Evolutionary conservation across 2,888 invertebrate genomes (phyloP).

Genomic region (Drosophila putrida): DNA sequence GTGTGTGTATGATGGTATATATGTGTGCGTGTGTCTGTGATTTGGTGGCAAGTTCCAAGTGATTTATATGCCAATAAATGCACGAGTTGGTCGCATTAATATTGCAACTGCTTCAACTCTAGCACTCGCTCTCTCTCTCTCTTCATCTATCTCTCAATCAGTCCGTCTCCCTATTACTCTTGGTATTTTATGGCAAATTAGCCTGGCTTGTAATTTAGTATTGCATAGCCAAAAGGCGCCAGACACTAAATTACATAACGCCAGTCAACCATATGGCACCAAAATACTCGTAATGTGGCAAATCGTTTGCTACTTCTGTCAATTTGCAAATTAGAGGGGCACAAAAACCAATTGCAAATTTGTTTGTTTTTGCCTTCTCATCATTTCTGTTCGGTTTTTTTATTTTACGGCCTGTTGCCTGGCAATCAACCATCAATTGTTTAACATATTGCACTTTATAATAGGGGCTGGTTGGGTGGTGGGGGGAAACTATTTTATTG

Average conservation of each 20-base stretch:
- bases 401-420: conserved; percentile 31
- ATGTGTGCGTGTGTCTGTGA: conserved; percentile 40
- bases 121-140: background rate
- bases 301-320: conserved; percentile 54
- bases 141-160: background rate
- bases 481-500: conserved; percentile 24
- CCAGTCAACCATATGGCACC: conserved; percentile 55
- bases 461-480: background rate
- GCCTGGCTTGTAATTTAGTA: conserved; percentile 66
- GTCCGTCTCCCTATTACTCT: conserved; percentile 3
- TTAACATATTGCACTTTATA: conserved; percentile 55
- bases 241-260: conserved; percentile 57
- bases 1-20: no score
- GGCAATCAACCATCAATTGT: conserved; percentile 73
- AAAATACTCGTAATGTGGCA: conserved; percentile 40
- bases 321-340: conserved; percentile 62
- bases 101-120: conserved; percentile 55
- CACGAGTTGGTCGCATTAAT: conserved; percentile 66
- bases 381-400: conserved; percentile 1
- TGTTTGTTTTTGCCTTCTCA: conserved; percentile 21
- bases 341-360: conserved; percentile 43
- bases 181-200: conserved; percentile 66
- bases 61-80: conserved; percentile 75
- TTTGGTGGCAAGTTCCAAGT: conserved; percentile 55
- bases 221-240: conserved; percentile 58